A percentile compares a stretch with the other conserved stretches of the same genome.
Evolutionary conservation across 2,797 vertebrate species (phyloP).

Genomic region (Aphelocoma californica): DNA sequence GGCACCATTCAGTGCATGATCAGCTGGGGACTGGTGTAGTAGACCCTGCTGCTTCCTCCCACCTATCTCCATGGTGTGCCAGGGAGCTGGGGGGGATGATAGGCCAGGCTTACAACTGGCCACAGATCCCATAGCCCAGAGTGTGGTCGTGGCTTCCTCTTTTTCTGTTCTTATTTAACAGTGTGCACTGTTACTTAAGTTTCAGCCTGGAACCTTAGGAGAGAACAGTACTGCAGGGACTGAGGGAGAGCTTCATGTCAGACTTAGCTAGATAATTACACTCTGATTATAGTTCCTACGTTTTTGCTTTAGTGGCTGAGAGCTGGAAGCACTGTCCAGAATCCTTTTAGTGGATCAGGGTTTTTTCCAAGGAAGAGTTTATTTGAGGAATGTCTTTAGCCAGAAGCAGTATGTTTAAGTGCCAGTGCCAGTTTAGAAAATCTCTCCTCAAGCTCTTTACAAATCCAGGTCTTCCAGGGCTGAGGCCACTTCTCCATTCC

Average conservation of each 20-base stretch:
- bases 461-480: slow-evolving; percentile 56
- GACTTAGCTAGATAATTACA: slow-evolving; percentile 26
- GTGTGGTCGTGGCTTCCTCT: not conserved
- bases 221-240: slow-evolving; percentile 49
- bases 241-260: slow-evolving; percentile 7
- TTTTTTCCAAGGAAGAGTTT: not conserved
- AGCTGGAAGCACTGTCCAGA: not conserved
- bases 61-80: not conserved
- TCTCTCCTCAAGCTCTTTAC: not conserved
- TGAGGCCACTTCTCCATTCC: slow-evolving; percentile 3
- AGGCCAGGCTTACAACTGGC: not conserved
- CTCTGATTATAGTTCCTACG: slow-evolving; percentile 30
- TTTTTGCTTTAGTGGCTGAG: slow-evolving; percentile 16
- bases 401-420: not conserved
- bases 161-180: slow-evolving; percentile 12
- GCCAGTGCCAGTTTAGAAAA: not conserved
- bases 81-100: slow-evolving; percentile 19
- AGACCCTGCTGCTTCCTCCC: not conserved
- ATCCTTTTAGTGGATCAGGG: not conserved
- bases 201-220: slow-evolving; percentile 51
- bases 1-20: not conserved
- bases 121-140: not conserved
- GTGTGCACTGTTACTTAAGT: slow-evolving; percentile 58
- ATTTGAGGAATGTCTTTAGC: not conserved
- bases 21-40: not conserved